These are phyloP conservation scores for Acronicta alni DNA, from an alignment of 2,888 invertebrate genomes.

Conservation along the genomic window DNA sequence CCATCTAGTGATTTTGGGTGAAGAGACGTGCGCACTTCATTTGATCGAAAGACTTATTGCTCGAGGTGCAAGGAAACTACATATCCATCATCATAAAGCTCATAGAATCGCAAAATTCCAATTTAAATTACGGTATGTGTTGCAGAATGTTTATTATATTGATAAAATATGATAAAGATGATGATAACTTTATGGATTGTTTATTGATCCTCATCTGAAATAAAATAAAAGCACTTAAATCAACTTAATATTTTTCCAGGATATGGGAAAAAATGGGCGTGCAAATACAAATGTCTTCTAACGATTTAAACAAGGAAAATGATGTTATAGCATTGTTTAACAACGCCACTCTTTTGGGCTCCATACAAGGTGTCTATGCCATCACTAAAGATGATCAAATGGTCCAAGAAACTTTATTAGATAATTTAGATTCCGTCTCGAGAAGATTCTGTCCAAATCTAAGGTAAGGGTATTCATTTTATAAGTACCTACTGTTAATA, in stretches of 20 bases:
- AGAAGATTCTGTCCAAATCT: constrained; percentile 60
- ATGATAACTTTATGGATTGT: too few species aligned
- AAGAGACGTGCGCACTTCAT: constrained; percentile 58
- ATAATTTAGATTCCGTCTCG: constrained; percentile 55
- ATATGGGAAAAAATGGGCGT: constrained; percentile 56
- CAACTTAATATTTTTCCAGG: constrained; percentile 32
- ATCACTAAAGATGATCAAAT: constrained; percentile 34
- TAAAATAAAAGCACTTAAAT: too few species aligned
- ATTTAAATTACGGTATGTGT: constrained; percentile 59
- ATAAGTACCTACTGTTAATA: too few species aligned
- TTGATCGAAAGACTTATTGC: constrained; percentile 63
- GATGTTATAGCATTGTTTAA: constrained; percentile 47
- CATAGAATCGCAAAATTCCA: constrained; percentile 37
- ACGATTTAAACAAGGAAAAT: constrained; percentile 21
- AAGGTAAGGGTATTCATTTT: constrained; percentile 55
- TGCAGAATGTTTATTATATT: too few species aligned
- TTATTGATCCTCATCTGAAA: too few species aligned
- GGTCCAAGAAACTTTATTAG: constrained; percentile 41
- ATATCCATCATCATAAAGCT: constrained; percentile 52
- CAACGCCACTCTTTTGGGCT: constrained; percentile 44
- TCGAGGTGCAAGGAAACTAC: constrained; percentile 66
- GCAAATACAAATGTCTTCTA: constrained; percentile 38
- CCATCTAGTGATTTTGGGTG: constrained; percentile 61
- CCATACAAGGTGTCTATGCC: constrained; percentile 61
- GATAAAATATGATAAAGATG: too few species aligned